A percentile compares a stretch with the other conserved stretches of the same genome.
Evolutionary conservation across 2,888 invertebrate species (phyloP).

Genomic region (Agonopterix subpropinquella): DNA sequence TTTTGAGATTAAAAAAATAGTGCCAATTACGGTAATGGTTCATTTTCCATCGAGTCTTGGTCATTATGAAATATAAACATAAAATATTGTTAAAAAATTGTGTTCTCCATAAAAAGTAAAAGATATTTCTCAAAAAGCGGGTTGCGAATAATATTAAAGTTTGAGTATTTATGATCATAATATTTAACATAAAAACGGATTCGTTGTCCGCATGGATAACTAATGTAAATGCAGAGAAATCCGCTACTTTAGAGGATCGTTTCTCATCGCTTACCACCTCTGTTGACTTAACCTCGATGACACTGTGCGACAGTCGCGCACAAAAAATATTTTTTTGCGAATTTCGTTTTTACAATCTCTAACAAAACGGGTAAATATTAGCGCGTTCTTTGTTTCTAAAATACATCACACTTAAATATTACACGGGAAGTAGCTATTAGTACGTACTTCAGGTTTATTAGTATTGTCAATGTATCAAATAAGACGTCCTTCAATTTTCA

Average conservation of each 20-base stretch:
- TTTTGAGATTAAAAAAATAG: too few relatives aligned
- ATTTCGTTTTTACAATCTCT: background rate
- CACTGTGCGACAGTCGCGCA: constrained; percentile 28
- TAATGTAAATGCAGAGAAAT: constrained; percentile 55
- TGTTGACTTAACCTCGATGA: constrained; percentile 50
- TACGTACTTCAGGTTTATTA: too few relatives aligned
- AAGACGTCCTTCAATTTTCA: too few relatives aligned
- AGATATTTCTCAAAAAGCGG: constrained; percentile 16
- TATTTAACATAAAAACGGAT: constrained; percentile 33
- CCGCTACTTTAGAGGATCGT: constrained; percentile 58
- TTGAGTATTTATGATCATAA: constrained; percentile 31
- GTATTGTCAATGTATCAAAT: too few relatives aligned
- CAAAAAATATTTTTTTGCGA: constrained; percentile 9
- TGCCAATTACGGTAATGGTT: too few relatives aligned
- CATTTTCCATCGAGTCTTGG: background rate
- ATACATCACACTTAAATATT: too few relatives aligned
- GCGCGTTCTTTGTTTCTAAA: too few relatives aligned
- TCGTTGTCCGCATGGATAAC: constrained; percentile 30
- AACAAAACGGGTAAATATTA: too few relatives aligned
- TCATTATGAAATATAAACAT: background rate
- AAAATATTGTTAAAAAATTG: background rate
- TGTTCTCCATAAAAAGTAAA: background rate
- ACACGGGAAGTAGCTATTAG: too few relatives aligned
- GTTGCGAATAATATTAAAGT: constrained; percentile 23
- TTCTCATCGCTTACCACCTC: constrained; percentile 54